Evolutionary conservation across 2,888 invertebrate species (phyloP).

Genomic region (Cheilosia urbana): DNA sequence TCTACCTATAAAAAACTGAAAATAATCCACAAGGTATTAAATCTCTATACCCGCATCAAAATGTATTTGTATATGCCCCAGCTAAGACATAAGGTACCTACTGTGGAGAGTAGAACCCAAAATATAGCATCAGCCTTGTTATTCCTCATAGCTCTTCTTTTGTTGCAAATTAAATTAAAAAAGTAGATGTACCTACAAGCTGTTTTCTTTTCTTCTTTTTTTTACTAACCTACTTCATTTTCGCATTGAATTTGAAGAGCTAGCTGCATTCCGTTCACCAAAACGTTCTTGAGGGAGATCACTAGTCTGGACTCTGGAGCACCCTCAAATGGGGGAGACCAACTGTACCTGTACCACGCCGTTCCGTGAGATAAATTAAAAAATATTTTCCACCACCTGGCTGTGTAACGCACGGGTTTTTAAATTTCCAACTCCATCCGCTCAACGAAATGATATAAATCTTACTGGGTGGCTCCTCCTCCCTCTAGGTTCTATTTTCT

Average conservation of each 20-base stretch:
- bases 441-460: conserved; percentile 43
- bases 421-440: background rate
- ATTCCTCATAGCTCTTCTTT: conserved; percentile 24
- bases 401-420: conserved; percentile 11
- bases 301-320: background rate
- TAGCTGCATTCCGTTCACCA: conserved; percentile 36
- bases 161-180: conserved; percentile 58
- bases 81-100: background rate
- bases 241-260: conserved; percentile 35
- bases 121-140: background rate
- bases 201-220: no score
- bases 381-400: conserved; percentile 55
- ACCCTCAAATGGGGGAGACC: background rate
- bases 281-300: conserved; percentile 15
- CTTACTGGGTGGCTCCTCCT: conserved; percentile 1
- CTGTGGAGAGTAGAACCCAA: background rate
- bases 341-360: conserved; percentile 30
- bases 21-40: conserved; percentile 42
- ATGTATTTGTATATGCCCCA: conserved; percentile 50
- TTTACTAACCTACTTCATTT: background rate
- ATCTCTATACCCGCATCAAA: conserved; percentile 52
- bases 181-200: conserved; percentile 4
- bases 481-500: background rate
- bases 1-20: no score
- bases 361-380: conserved; percentile 60